Conservation (phyloP, 2,113 vertebrate genomes). For the Lamprologus tigripictilis region DNA sequence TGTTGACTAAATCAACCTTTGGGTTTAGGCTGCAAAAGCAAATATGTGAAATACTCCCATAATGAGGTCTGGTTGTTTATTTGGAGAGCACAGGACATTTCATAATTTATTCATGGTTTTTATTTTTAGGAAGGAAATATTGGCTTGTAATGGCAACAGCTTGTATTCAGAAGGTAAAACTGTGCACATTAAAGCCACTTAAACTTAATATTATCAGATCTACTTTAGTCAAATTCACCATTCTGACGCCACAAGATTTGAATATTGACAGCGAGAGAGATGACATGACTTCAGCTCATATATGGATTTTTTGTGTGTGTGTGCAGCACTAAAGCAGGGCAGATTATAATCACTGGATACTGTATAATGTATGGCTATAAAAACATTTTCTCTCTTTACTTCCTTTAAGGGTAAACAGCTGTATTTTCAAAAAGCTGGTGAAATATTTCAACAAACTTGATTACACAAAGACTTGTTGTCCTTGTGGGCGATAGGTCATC, state of each 20-base stretch:
- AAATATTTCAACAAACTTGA: not conserved
- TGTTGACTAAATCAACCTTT: not conserved
- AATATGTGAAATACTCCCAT: not conserved
- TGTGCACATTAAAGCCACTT: not conserved
- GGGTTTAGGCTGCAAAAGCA: not conserved
- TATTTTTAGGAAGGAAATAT: not conserved
- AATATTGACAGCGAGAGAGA: not conserved
- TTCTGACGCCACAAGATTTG: constrained; percentile 17
- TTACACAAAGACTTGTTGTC: constrained; percentile 4
- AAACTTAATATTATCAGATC: constrained; percentile 14
- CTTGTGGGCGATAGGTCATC: not conserved
- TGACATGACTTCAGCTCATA: constrained; percentile 1
- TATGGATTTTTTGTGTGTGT: not conserved
- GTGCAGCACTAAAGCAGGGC: not conserved
- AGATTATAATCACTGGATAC: not conserved
- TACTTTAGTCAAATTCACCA: constrained; percentile 34
- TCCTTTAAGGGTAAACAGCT: not conserved
- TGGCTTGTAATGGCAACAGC: not conserved
- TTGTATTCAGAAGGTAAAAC: not conserved
- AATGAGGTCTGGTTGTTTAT: not conserved
- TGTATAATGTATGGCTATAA: not conserved
- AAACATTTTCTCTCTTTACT: not conserved
- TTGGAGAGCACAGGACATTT: not conserved
- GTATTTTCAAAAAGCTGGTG: not conserved
- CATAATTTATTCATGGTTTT: not conserved